phyloP scores from a whole-genome alignment of 2,113 vertebrate genomes.

The Salvelinus sp. region DNA sequence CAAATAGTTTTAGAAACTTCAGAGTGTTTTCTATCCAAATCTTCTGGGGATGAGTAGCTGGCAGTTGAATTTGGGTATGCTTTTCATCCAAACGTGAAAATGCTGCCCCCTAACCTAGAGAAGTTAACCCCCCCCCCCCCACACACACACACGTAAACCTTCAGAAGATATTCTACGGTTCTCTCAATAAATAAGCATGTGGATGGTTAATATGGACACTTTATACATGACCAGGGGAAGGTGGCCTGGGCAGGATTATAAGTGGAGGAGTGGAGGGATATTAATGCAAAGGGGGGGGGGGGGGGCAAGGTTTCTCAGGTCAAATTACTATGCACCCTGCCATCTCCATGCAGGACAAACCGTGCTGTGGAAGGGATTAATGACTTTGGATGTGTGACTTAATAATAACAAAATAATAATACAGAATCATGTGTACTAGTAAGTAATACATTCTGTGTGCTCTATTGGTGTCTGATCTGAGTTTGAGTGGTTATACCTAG shows the following conservation, averaged over 20 bases:
- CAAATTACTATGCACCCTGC: conserved; percentile 85
- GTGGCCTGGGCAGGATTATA: conserved; percentile 74
- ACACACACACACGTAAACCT: conserved; percentile 62
- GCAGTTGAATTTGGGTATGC: too few relatives aligned
- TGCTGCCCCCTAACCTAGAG: too few relatives aligned
- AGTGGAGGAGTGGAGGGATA: conserved; percentile 79
- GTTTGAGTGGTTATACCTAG: too few relatives aligned
- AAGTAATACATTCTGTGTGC: too few relatives aligned
- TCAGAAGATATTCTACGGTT: conserved; percentile 65
- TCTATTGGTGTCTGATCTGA: too few relatives aligned
- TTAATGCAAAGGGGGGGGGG: conserved; percentile 81
- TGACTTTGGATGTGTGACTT: conserved; percentile 79
- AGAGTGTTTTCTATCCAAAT: too few relatives aligned
- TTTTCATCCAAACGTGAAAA: too few relatives aligned
- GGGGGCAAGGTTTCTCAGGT: conserved; percentile 75
- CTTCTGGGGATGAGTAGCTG: too few relatives aligned
- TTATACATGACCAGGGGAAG: conserved; percentile 43
- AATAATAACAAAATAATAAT: too few relatives aligned
- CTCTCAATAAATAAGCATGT: conserved; percentile 73
- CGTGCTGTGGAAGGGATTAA: conserved; percentile 85
- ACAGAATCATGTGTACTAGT: too few relatives aligned
- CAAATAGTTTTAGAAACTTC: too few relatives aligned
- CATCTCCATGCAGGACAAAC: conserved; percentile 79
- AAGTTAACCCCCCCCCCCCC: background rate
- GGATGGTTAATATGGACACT: conserved; percentile 56